Base-by-base conservation (phyloP, 2,888 invertebrate genomes). In the Idaea aversata region DNA sequence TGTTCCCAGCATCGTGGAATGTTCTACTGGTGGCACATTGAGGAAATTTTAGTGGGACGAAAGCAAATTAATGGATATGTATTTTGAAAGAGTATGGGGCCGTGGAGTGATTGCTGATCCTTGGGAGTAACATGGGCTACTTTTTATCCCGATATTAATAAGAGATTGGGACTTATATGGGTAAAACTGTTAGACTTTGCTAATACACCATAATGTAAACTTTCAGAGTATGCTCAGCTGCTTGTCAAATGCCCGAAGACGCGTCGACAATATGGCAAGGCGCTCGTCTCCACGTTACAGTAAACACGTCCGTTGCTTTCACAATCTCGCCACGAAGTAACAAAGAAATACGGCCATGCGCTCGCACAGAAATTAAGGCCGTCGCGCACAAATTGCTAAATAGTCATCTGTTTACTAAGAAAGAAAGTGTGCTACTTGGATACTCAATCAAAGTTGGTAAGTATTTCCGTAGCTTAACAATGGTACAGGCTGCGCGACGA, bases 171-270 rank as follows among this genome's bases (percentile, higher is more conserved):
- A 25, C 25, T 25, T 25, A 25, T 3, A 2, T 25, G 25, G 25
- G 25, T 25, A 3, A 25, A 25, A 25, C 25, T 34, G 5, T 15
- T 34, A 5, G 1, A 34, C 38, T 3, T 47, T 62, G 25, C 3
- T 57, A 57, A 57, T 57, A 57, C 57, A 15, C 57, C 15, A 6
- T 6, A 15, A 59, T 16, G 6, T 16, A n/a, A 25, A 34, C 34
- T 25, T 59, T 4, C 77, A 91, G 92, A 65, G 90, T 91, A 2
- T 91, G 90, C 65, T 80, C 86, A 3, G 92, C 91, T 0, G 91
- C 90, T 0, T 86, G 87, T 57, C 91, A 91, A 65, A 72, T 91
- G 75, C 87, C 86, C 0, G 72, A 76, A 0, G 84, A 87, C 58
- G 59, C 66, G 0, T 86, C 86, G 0, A 73, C 81, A 0, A 71